A percentile compares a stretch with the other conserved stretches of the same genome.
Conservation (phyloP, 2,888 invertebrate genomes). For the Galerucella pusilla region DNA sequence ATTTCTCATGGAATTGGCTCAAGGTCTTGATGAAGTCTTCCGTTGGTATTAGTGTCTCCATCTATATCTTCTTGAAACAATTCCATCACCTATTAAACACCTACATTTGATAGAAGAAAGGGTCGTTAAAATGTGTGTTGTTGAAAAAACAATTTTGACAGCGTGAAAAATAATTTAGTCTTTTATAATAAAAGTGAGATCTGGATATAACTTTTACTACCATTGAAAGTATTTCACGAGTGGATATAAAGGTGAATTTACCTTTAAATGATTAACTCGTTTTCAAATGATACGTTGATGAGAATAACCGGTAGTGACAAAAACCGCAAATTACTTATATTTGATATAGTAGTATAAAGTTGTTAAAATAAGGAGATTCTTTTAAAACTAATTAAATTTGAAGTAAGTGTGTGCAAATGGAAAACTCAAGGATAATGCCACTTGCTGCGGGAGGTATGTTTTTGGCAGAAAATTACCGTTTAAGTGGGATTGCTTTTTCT, state of each 20-base stretch:
- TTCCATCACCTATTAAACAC: too few relatives aligned
- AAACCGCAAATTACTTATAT: neutral
- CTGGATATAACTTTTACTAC: neutral
- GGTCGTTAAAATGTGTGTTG: too few relatives aligned
- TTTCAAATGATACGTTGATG: too few relatives aligned
- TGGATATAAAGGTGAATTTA: neutral
- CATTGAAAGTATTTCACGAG: neutral
- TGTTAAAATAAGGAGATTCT: conserved; percentile 10
- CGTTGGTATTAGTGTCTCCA: too few relatives aligned
- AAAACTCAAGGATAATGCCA: conserved; percentile 18
- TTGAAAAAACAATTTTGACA: neutral
- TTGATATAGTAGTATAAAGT: neutral
- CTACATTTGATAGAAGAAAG: too few relatives aligned
- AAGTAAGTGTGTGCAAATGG: conserved; percentile 19
- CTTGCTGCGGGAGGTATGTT: conserved; percentile 19
- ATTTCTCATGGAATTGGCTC: too few relatives aligned
- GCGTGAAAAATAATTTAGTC: neutral
- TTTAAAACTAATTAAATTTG: conserved; percentile 17
- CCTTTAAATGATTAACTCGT: neutral
- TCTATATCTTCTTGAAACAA: too few relatives aligned
- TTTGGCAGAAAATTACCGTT: conserved; percentile 23
- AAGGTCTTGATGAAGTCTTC: too few relatives aligned
- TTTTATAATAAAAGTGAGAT: neutral
- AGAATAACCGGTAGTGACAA: neutral
- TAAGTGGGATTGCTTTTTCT: conserved; percentile 15